Evolutionary conservation across 1,140 invertebrate species (phyloP).

Genomic region (Calycopis cecrops): DNA sequence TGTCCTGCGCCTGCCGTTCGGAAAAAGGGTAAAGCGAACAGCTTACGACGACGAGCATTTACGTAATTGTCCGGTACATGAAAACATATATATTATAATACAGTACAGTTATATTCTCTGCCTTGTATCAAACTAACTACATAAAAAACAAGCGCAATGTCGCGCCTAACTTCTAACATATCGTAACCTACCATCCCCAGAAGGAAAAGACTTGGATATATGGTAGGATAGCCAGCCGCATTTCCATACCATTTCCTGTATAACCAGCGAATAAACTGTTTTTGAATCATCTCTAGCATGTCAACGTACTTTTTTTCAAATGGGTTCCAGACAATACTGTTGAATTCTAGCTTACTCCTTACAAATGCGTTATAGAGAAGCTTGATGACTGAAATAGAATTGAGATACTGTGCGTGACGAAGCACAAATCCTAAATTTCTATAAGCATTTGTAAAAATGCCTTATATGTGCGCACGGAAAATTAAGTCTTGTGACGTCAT

Average conservation of each 20-base stretch:
- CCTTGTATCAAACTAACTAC: no score
- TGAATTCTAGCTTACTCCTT: background rate
- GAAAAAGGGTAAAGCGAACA: no score
- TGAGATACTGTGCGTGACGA: conserved; percentile 4
- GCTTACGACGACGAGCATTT: no score
- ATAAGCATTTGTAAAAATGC: no score
- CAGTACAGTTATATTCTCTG: no score
- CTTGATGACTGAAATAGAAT: background rate
- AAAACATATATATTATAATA: no score
- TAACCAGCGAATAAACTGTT: background rate
- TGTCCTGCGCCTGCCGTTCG: no score
- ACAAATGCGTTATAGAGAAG: conserved; percentile 5
- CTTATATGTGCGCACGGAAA: no score
- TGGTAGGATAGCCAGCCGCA: background rate
- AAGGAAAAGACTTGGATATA: conserved; percentile 1
- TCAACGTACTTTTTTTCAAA: background rate
- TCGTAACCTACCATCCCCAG: background rate
- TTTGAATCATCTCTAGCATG: background rate
- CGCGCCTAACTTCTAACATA: no score
- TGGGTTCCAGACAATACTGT: background rate
- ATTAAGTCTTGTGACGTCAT: no score
- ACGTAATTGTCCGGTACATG: no score
- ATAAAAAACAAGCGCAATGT: no score
- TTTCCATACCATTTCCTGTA: conserved; percentile 4
- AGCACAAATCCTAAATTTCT: background rate